Evolutionary conservation across 1,140 invertebrate species (phyloP).

Genomic region (Megalonaias nervosa): DNA sequence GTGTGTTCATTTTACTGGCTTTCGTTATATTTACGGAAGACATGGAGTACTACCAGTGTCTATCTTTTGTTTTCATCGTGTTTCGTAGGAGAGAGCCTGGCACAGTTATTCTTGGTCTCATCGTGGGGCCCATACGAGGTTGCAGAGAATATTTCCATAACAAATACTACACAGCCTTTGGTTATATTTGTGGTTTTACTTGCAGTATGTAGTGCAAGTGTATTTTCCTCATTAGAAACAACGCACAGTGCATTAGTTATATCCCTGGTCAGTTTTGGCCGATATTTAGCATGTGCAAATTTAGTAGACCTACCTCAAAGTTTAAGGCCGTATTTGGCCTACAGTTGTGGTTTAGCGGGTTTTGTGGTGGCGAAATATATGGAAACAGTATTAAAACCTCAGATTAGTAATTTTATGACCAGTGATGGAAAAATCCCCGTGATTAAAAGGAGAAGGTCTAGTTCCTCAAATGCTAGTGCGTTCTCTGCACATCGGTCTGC

Average conservation of each 20-base stretch:
- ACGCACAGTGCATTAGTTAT: conserved; percentile 64
- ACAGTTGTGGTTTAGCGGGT: conserved; percentile 66
- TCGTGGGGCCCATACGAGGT: conserved; percentile 32
- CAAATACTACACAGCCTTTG: conserved; percentile 51
- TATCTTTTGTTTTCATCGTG: conserved; percentile 70
- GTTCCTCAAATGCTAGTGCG: conserved; percentile 61
- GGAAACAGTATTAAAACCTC: conserved; percentile 66
- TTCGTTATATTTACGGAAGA: conserved; percentile 64
- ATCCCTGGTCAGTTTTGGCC: conserved; percentile 64
- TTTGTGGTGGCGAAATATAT: conserved; percentile 69
- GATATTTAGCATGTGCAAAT: conserved; percentile 66
- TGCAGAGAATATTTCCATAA: conserved; percentile 27
- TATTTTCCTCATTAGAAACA: conserved; percentile 69
- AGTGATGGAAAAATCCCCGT: conserved; percentile 68
- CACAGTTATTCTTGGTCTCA: conserved; percentile 54
- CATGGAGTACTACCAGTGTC: conserved; percentile 69
- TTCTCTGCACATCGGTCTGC: conserved; percentile 61
- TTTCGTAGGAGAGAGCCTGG: conserved; percentile 67
- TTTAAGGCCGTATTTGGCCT: conserved; percentile 65
- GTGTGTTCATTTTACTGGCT: conserved; percentile 69
- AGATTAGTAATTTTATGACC: conserved; percentile 62
- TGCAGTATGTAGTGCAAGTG: conserved; percentile 61
- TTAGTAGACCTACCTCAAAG: conserved; percentile 61
- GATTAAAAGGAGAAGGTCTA: conserved; percentile 67
- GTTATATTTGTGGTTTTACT: conserved; percentile 62